Percentiles rank a stretch among this genome's conserved stretches.
Conservation (phyloP, 2,113 vertebrate species). For the Tichodroma muraria region DNA sequence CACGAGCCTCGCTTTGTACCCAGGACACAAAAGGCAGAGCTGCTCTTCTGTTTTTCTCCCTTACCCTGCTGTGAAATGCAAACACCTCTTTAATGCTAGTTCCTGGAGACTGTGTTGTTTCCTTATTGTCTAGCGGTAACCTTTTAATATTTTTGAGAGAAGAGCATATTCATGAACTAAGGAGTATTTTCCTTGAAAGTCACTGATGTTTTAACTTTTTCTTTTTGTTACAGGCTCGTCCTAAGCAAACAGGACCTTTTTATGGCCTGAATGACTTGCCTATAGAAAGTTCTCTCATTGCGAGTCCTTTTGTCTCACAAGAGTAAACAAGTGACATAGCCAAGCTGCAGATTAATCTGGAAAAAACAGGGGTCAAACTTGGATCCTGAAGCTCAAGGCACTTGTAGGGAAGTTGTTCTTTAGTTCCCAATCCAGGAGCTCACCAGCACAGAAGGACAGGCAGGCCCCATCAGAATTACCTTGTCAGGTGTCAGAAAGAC, state of each 20-base stretch:
- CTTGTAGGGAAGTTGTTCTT: background rate
- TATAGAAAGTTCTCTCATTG: background rate
- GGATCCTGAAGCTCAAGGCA: background rate
- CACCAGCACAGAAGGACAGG: background rate
- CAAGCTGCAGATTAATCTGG: background rate
- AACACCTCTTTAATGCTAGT: background rate
- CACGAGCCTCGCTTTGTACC: rapidly evolving
- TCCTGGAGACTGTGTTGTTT: background rate
- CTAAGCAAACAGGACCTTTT: background rate
- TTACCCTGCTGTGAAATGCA: background rate
- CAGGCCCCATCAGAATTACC: background rate
- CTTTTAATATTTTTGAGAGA: background rate
- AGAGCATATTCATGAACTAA: background rate
- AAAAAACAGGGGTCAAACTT: background rate
- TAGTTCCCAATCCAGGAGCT: background rate
- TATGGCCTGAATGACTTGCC: background rate
- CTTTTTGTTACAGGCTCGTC: background rate
- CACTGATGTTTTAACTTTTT: background rate
- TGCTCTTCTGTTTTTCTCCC: background rate
- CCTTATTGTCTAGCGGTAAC: background rate
- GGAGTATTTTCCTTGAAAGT: background rate
- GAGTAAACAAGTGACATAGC: background rate
- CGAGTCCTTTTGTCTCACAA: background rate
- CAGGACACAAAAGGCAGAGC: background rate
- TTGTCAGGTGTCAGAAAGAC: background rate